phyloP scores from a whole-genome alignment of 2,888 invertebrate species.

The Plagodis dolabraria region DNA sequence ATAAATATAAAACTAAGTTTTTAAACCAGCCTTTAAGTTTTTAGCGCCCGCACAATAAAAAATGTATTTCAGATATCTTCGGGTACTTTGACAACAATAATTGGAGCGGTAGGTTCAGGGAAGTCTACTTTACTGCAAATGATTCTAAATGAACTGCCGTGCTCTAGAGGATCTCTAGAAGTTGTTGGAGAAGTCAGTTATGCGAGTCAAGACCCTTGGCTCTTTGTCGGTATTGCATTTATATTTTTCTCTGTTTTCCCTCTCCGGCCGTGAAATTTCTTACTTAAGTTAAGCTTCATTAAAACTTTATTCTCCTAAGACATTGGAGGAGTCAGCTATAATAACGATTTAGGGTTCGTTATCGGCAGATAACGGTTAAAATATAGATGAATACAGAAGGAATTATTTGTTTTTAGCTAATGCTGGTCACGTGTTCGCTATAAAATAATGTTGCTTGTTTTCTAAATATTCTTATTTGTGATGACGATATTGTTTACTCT shows the following conservation, averaged over 20 bases:
- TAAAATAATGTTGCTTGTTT: no score
- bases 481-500: no score
- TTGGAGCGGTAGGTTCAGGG: constrained; percentile 86
- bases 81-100: constrained; percentile 85
- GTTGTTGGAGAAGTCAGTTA: constrained; percentile 89
- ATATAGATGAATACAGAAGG: no score
- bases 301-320: no score
- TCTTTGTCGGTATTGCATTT: constrained; percentile 82
- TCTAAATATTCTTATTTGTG: no score
- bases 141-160: constrained; percentile 90
- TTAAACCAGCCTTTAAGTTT: no score
- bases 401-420: no score
- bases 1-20: no score
- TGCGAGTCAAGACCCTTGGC: constrained; percentile 94
- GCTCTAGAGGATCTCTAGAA: constrained; percentile 84
- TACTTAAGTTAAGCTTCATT: background rate
- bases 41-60: background rate
- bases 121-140: constrained; percentile 87
- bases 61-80: constrained; percentile 50
- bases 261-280: background rate
- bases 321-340: background rate
- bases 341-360: background rate
- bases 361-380: background rate
- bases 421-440: no score
- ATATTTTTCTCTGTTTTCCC: background rate